Base-by-base conservation (phyloP, 2,888 invertebrate species). In the Himalopsyche japonica region DNA sequence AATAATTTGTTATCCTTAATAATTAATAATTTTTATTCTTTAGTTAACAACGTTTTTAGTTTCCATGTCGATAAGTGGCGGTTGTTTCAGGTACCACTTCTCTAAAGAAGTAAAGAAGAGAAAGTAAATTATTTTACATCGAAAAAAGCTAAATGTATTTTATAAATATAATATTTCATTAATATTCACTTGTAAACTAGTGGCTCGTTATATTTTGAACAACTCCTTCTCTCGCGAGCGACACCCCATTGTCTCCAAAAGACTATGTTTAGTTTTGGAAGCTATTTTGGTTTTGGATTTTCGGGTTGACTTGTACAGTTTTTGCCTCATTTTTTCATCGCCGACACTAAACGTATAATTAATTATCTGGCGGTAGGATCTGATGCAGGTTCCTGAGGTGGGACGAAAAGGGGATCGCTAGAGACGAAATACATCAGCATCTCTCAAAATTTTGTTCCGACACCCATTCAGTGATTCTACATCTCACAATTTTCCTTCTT, bases 271-370 rank as follows among this genome's bases (percentile, higher is more conserved):
- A 37, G 47, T 70, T 84, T 85, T 82, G 49, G 85, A 34, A 70
- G 79, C 81, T 78, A 81, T 83, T 79, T 84, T 27, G 70, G 70
- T 24, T 77, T 34, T 47, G 64, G 76, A 81, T 81, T 85, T 81
- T 81, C 48, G 70, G 47, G 79, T 70, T 30, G 82, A 81, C 81
- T 84, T 84, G 84, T 84, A 77, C 37, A 76, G 43, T 81, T 84
- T 83, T 84, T 79, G 82, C 43, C 79, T 24, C 48, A 70, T 83
- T 84, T 80, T 80, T 83, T 81, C 79, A 82, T 83, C 79, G 48
- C 47, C 82, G 82, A 82, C 83, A 82, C 86, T 84, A 84, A 84
- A 86, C 85, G 84, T 37, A 79, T 86, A 86, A 85, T 86, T 86
- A 86, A 86, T 86, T 86, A 84, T 82, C 78, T 43, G 79, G 64